Conservation (phyloP, 2,113 vertebrate species). For the Mystacornis crossleyi region DNA sequence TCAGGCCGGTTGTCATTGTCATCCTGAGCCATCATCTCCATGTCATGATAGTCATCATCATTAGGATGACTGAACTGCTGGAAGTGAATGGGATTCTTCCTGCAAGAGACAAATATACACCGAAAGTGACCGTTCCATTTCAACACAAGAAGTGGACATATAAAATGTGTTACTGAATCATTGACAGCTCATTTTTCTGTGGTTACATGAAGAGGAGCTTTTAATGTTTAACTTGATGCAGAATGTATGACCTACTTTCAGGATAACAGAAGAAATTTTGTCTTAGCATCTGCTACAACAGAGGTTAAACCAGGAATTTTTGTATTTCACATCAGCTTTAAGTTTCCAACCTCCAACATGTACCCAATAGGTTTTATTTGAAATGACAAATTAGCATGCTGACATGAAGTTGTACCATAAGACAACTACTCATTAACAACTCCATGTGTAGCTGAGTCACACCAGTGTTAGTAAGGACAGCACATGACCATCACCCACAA, state of each 20-base stretch:
- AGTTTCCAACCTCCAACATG: not conserved
- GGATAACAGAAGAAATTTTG: not conserved
- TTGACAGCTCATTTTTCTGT: not conserved
- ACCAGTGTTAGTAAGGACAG: not conserved
- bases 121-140: not conserved
- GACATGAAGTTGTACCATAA: not conserved
- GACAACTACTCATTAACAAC: not conserved
- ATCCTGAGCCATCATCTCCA: not conserved
- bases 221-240: not conserved
- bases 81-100: slow-evolving; percentile 82
- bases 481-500: not conserved
- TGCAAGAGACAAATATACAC: slow-evolving; percentile 6
- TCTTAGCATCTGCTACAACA: not conserved
- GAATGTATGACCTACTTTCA: not conserved
- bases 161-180: not conserved
- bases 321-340: not conserved
- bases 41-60: slow-evolving; percentile 69
- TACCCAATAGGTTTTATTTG: not conserved
- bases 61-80: slow-evolving; percentile 80
- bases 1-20: slow-evolving; percentile 56
- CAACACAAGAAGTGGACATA: not conserved
- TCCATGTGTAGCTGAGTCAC: not conserved
- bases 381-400: not conserved
- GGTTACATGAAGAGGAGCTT: not conserved
- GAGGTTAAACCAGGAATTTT: not conserved